These are phyloP conservation scores for Amblyraja radiata DNA, from an alignment of 2,797 vertebrate genomes.

Conservation along the genomic window DNA sequence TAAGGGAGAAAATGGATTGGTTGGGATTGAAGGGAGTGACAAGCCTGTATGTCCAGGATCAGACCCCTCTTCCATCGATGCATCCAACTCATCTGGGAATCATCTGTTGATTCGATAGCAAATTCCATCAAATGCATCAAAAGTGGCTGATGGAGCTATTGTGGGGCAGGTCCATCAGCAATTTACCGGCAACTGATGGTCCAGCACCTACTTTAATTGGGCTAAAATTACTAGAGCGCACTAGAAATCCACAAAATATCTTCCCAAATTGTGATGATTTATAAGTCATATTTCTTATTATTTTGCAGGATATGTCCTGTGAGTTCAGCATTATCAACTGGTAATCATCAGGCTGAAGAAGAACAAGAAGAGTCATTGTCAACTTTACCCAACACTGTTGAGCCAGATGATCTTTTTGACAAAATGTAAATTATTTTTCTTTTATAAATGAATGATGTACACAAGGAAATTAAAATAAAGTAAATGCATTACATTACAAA, in stretches of 20 bases:
- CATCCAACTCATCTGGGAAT: not conserved
- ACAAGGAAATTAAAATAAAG: slow-evolving; percentile 40
- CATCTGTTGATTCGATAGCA: not conserved
- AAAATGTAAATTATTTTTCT: slow-evolving; percentile 58
- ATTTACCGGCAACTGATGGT: too few relatives aligned
- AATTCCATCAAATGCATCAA: not conserved
- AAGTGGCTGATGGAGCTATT: not conserved
- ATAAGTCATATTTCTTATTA: not conserved
- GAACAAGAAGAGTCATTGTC: not conserved
- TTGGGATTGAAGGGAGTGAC: too few relatives aligned
- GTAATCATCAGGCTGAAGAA: not conserved
- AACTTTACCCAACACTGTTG: slow-evolving; percentile 48
- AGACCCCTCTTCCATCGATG: not conserved
- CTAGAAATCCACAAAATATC: not conserved
- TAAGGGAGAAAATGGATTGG: too few relatives aligned
- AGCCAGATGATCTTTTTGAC: slow-evolving; percentile 71
- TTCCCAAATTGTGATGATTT: not conserved
- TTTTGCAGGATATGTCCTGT: not conserved
- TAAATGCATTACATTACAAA: not conserved
- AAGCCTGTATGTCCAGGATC: not conserved
- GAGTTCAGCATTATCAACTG: not conserved
- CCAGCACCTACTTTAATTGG: too few relatives aligned
- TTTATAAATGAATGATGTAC: not conserved
- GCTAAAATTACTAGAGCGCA: too few relatives aligned
- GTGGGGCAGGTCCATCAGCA: too few relatives aligned